A percentile compares a stretch with the other conserved stretches of the same genome.
phyloP scores from a whole-genome alignment of 2,113 vertebrate species.

The Lepus timidus region DNA sequence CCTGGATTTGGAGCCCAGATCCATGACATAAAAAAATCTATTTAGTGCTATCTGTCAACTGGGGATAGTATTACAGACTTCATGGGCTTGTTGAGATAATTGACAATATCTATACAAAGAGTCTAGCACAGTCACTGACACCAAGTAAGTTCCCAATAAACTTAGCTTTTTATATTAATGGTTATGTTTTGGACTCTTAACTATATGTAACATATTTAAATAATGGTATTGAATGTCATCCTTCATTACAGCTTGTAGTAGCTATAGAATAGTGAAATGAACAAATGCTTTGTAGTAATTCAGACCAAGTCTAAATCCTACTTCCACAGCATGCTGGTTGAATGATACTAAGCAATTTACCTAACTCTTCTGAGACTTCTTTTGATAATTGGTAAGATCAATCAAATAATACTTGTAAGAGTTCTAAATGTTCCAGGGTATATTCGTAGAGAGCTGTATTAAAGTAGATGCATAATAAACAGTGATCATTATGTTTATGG shows the following conservation, averaged over 20 bases:
- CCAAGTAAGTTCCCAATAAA: background rate
- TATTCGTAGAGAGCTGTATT: background rate
- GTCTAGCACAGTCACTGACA: background rate
- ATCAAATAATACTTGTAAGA: background rate
- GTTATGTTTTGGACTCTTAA: slow-evolving; percentile 32
- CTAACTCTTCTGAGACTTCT: background rate
- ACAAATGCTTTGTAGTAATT: background rate
- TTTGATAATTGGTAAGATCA: background rate
- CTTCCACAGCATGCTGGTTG: background rate
- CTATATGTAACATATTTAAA: background rate
- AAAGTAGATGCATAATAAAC: background rate
- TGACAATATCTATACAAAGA: slow-evolving; percentile 17
- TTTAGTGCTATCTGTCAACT: background rate
- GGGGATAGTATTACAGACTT: background rate
- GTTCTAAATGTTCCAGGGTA: background rate
- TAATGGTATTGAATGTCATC: background rate
- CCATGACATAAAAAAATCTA: background rate
- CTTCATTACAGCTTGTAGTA: background rate
- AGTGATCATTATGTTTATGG: background rate
- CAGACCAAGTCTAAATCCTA: background rate
- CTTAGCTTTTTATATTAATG: background rate
- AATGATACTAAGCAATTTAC: background rate
- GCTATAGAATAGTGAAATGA: background rate
- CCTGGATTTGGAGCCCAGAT: slow-evolving; percentile 27
- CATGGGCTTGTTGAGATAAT: background rate